Evolutionary conservation across 2,113 vertebrate species (phyloP).

Genomic region (Rhea pennata): DNA sequence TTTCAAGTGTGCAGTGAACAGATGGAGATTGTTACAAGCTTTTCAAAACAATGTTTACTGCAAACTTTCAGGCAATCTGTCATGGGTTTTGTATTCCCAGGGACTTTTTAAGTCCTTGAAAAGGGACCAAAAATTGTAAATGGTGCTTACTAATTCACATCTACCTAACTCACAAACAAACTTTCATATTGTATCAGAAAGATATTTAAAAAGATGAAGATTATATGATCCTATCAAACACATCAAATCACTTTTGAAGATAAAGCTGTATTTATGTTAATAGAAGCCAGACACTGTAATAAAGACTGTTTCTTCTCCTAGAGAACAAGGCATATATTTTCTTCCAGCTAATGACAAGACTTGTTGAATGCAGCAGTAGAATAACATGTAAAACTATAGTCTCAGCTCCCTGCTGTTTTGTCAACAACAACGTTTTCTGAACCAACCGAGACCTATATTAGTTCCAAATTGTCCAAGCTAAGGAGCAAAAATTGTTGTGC

Average conservation of each 20-base stretch:
- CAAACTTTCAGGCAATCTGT: constrained; percentile 64
- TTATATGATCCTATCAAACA: neutral
- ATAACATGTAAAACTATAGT: constrained; percentile 27
- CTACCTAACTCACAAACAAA: constrained; percentile 18
- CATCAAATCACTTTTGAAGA: neutral
- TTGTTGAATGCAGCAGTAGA: constrained; percentile 26
- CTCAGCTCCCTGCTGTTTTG: constrained; percentile 7
- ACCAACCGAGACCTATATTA: constrained; percentile 6
- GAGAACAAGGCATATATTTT: neutral
- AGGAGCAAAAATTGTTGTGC: neutral
- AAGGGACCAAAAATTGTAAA: constrained; percentile 33
- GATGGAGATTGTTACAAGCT: constrained; percentile 57
- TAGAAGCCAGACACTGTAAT: neutral
- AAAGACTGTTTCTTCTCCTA: neutral
- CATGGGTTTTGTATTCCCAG: constrained; percentile 48
- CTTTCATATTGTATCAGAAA: neutral
- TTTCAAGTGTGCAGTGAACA: constrained; percentile 54
- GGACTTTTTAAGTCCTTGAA: constrained; percentile 59
- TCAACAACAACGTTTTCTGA: neutral
- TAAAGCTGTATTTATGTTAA: neutral
- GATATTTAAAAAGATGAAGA: neutral
- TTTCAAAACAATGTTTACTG: constrained; percentile 48
- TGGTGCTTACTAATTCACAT: neutral
- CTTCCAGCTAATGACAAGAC: constrained; percentile 44
- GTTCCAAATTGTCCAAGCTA: constrained; percentile 20